Conservation (phyloP, 2,113 vertebrate genomes). For the Podarcis raffonei region DNA sequence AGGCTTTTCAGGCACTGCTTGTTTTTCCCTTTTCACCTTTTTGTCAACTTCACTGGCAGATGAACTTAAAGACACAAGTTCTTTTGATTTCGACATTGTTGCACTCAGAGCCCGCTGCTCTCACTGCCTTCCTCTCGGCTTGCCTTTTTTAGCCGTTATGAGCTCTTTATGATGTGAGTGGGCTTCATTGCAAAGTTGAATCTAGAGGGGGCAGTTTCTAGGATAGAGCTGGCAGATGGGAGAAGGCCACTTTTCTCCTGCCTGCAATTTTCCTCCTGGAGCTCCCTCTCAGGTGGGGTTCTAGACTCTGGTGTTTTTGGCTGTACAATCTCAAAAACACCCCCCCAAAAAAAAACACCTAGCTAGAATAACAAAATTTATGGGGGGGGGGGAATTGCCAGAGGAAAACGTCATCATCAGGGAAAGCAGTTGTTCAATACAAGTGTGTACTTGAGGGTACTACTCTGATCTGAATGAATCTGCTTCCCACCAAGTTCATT, state of each 20-base stretch:
- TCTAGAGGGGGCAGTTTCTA: not conserved
- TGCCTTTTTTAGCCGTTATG: too few species aligned
- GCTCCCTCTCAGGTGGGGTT: not conserved
- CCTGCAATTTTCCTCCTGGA: not conserved
- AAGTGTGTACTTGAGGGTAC: not conserved
- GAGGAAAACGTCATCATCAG: not conserved
- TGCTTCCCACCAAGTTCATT: not conserved
- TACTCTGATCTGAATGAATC: not conserved
- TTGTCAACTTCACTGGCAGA: too few species aligned
- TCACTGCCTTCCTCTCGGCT: too few species aligned
- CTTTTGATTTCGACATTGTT: too few species aligned
- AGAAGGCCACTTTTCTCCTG: not conserved
- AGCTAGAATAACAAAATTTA: not conserved
- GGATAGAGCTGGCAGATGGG: not conserved
- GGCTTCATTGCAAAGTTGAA: not conserved
- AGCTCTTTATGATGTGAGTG: too few species aligned
- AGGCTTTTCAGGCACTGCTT: too few species aligned
- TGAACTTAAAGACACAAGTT: too few species aligned
- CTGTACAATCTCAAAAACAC: too few species aligned
- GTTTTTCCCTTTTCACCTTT: too few species aligned
- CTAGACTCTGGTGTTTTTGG: not conserved
- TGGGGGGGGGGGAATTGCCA: not conserved
- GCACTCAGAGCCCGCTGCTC: too few species aligned
- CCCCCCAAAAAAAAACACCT: not conserved
- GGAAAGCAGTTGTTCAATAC: not conserved